Evolutionary conservation across 2,113 vertebrate genomes (phyloP).

Genomic region (Pogonocichla stellata): DNA sequence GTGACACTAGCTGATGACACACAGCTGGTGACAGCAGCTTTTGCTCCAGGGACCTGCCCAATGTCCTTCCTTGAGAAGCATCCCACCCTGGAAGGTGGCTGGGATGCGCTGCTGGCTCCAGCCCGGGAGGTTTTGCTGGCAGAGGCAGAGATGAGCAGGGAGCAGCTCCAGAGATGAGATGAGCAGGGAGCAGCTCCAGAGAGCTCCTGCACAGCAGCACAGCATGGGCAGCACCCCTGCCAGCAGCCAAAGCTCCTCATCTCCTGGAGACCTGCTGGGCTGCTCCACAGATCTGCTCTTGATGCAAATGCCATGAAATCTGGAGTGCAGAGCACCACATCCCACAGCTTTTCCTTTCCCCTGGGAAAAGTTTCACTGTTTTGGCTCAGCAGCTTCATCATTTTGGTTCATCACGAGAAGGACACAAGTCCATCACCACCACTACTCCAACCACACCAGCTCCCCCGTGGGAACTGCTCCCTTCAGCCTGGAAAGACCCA

Average conservation of each 20-base stretch:
- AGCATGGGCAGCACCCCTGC: background rate
- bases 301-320: accelerated
- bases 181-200: background rate
- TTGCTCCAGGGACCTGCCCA: background rate
- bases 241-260: background rate
- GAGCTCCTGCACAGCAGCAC: background rate
- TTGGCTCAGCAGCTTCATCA: background rate
- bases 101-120: background rate
- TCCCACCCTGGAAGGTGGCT: accelerated
- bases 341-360: background rate
- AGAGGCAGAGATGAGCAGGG: background rate
- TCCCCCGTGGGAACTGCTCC: accelerated
- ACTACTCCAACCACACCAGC: accelerated
- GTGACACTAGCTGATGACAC: background rate
- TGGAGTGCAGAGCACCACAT: background rate
- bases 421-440: background rate
- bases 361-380: accelerated
- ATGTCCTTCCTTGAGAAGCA: background rate
- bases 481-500: background rate
- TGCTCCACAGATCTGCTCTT: background rate
- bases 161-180: accelerated
- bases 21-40: background rate
- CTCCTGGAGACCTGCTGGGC: background rate
- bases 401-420: accelerated
- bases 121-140: background rate